Evolutionary conservation across 2,888 invertebrate species (phyloP).

Genomic region (Creontiades dilutus): DNA sequence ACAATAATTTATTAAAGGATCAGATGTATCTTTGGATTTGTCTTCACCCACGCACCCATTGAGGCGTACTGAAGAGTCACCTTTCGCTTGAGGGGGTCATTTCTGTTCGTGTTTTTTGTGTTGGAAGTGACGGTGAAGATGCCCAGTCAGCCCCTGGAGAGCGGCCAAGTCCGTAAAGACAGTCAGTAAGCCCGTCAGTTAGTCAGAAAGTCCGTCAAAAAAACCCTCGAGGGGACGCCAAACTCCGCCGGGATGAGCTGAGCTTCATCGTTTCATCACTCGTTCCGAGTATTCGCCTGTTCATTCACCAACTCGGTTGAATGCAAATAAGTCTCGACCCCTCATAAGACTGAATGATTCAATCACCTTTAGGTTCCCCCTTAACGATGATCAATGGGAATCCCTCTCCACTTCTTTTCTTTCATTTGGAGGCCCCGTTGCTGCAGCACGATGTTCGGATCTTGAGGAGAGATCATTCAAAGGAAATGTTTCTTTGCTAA

Average conservation of each 20-base stretch:
- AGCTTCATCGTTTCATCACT: slow-evolving; percentile 14
- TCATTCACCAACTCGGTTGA: slow-evolving; percentile 36
- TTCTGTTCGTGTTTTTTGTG: neutral
- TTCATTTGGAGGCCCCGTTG: neutral
- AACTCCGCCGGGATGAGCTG: neutral
- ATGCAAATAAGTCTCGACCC: slow-evolving; percentile 29
- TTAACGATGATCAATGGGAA: slow-evolving; percentile 35
- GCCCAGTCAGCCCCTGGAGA: slow-evolving; percentile 16
- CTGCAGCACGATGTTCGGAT: neutral
- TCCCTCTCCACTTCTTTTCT: neutral
- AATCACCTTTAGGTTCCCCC: neutral
- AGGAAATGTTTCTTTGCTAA: neutral
- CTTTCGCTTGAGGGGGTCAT: slow-evolving; percentile 16
- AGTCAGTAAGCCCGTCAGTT: neutral
- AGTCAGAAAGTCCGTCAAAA: slow-evolving; percentile 1
- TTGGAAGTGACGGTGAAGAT: neutral
- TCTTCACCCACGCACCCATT: neutral
- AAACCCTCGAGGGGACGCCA: slow-evolving; percentile 11
- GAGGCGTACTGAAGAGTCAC: neutral
- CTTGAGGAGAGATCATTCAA: neutral
- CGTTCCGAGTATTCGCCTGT: slow-evolving; percentile 22
- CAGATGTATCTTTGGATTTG: neutral
- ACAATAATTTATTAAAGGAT: too few relatives aligned
- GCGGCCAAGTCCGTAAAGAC: neutral
- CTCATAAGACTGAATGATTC: slow-evolving; percentile 22